These are phyloP conservation scores for Platynereis dumerilii DNA, from an alignment of 2,888 invertebrate species.

Conservation along the genomic window DNA sequence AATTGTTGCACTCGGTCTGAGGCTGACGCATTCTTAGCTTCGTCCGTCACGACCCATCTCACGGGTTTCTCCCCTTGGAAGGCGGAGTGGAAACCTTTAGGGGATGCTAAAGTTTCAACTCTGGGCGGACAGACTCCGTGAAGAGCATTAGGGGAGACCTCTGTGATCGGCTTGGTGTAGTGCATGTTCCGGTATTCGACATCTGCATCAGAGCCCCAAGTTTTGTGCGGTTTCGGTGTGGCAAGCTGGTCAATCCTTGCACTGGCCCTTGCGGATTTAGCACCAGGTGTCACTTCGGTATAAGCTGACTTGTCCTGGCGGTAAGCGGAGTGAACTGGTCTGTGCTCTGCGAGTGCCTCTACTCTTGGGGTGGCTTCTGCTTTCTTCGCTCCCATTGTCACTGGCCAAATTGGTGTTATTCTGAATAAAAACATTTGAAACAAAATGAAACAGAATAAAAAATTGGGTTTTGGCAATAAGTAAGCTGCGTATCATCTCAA, in stretches of 20 bases:
- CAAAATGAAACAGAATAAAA: background rate
- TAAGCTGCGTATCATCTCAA: background rate
- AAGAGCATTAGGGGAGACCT: slow-evolving; percentile 42
- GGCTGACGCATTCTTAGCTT: slow-evolving; percentile 50
- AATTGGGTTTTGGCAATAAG: background rate
- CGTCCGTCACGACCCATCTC: slow-evolving; percentile 47
- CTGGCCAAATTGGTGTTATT: slow-evolving; percentile 50
- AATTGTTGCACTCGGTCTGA: slow-evolving; percentile 52
- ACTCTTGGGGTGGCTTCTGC: slow-evolving; percentile 44
- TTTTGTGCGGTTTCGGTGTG: slow-evolving; percentile 40
- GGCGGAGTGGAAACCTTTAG: slow-evolving; percentile 43
- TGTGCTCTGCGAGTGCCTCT: slow-evolving; percentile 39
- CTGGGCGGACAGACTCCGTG: slow-evolving; percentile 41
- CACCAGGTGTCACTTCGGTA: slow-evolving; percentile 39
- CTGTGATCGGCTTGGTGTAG: slow-evolving; percentile 34
- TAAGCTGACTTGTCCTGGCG: slow-evolving; percentile 45
- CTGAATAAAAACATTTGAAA: slow-evolving; percentile 41
- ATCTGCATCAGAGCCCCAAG: slow-evolving; percentile 30
- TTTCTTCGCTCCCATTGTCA: slow-evolving; percentile 41
- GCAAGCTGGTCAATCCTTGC: slow-evolving; percentile 45
- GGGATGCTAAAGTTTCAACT: slow-evolving; percentile 46
- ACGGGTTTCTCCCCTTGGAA: slow-evolving; percentile 46
- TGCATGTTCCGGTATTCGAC: slow-evolving; percentile 44
- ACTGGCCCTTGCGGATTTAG: slow-evolving; percentile 39
- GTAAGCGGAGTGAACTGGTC: slow-evolving; percentile 39